These are phyloP conservation scores for Drosophila cardini DNA, from an alignment of 1,140 invertebrate species.

Conservation along the genomic window DNA sequence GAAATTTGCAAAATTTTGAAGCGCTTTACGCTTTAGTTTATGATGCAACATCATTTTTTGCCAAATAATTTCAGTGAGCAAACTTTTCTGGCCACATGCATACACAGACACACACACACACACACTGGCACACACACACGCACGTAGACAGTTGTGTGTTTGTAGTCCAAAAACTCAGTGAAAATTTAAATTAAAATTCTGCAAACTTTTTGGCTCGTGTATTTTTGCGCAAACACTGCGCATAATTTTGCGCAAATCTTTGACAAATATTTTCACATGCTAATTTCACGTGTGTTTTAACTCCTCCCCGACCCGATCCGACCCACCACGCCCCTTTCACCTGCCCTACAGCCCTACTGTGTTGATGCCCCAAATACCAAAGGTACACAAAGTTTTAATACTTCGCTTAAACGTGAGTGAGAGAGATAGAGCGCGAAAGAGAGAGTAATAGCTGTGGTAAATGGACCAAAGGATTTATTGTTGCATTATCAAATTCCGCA, in stretches of 20 bases:
- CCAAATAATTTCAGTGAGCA: slow-evolving; percentile 72
- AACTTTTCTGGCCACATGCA: slow-evolving; percentile 58
- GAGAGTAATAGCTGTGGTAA: slow-evolving; percentile 27
- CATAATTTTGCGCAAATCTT: slow-evolving; percentile 81
- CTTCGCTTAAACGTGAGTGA: neutral
- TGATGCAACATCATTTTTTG: slow-evolving; percentile 75
- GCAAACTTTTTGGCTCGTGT: slow-evolving; percentile 66
- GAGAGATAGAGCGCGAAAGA: neutral
- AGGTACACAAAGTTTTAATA: slow-evolving; percentile 56
- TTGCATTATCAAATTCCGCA: slow-evolving; percentile 76
- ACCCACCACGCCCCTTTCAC: neutral
- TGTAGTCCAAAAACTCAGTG: slow-evolving; percentile 50
- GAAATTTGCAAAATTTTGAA: slow-evolving; percentile 71
- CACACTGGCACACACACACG: slow-evolving; percentile 2
- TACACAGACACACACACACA: slow-evolving; percentile 17
- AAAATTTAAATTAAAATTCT: slow-evolving; percentile 80
- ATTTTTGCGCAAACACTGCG: slow-evolving; percentile 79
- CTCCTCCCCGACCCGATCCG: too few relatives aligned
- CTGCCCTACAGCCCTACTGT: neutral
- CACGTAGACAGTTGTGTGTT: slow-evolving; percentile 10
- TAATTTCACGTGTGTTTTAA: slow-evolving; percentile 70
- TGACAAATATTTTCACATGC: slow-evolving; percentile 82
- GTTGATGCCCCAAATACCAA: slow-evolving; percentile 63
- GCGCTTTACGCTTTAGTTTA: slow-evolving; percentile 75
- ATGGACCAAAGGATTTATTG: slow-evolving; percentile 80